Evolutionary conservation across 2,888 invertebrate species (phyloP).

Genomic region (Parapristionchus giblindavisi): DNA sequence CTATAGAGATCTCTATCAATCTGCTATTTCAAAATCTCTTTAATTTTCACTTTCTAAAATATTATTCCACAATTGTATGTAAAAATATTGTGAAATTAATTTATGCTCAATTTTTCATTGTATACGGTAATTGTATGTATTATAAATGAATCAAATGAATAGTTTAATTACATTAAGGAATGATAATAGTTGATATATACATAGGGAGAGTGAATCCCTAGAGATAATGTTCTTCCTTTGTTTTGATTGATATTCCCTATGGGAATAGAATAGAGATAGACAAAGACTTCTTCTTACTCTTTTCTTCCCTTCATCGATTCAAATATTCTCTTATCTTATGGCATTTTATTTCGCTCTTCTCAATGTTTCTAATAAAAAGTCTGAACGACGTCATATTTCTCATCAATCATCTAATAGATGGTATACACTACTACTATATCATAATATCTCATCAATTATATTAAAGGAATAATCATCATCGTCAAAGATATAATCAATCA

Average conservation of each 20-base stretch:
- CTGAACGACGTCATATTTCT: conserved; percentile 14
- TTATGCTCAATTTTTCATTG: neutral
- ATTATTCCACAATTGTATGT: neutral
- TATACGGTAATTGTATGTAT: neutral
- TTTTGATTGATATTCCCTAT: conserved; percentile 10
- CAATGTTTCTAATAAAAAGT: conserved; percentile 34
- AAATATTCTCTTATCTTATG: neutral
- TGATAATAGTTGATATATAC: neutral
- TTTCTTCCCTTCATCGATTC: conserved; percentile 20
- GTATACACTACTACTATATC: neutral
- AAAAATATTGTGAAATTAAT: neutral
- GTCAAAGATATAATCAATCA: neutral
- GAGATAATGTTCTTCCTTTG: conserved; percentile 16
- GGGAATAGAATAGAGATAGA: conserved; percentile 7
- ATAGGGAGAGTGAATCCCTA: conserved; percentile 15
- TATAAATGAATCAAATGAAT: neutral
- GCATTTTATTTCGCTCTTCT: conserved; percentile 37
- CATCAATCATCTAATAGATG: conserved; percentile 3
- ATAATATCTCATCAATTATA: neutral
- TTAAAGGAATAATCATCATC: neutral
- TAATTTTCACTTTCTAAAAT: neutral
- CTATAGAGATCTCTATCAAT: conserved; percentile 1
- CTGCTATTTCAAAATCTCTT: neutral
- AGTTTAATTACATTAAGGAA: conserved; percentile 8
- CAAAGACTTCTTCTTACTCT: conserved; percentile 18